Conservation (phyloP, 2,797 vertebrate species). For the Ptychadena robeensis region DNA sequence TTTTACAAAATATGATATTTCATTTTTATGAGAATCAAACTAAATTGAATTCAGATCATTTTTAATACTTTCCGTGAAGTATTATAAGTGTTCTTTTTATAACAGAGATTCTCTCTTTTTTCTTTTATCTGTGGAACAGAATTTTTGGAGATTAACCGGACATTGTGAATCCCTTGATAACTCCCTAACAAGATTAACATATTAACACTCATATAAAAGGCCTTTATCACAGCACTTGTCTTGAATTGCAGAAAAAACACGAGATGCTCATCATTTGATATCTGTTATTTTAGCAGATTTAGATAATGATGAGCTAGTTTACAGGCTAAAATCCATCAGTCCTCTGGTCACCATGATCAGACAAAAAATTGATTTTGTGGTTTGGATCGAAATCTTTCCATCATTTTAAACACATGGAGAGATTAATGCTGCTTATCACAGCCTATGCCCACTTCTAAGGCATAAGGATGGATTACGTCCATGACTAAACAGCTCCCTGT, state of each 20-base stretch:
- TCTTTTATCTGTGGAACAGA: slow-evolving; percentile 8
- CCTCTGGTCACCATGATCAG: not conserved
- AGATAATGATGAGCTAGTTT: not conserved
- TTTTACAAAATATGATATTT: slow-evolving; percentile 45
- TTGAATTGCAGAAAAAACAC: not conserved
- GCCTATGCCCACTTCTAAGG: not conserved
- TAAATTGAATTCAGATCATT: slow-evolving; percentile 41
- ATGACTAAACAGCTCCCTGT: not conserved
- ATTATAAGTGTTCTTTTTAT: slow-evolving; percentile 16
- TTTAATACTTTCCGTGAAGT: slow-evolving; percentile 34
- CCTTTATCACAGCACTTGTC: not conserved
- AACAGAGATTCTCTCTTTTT: not conserved
- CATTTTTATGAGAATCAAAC: slow-evolving; percentile 49
- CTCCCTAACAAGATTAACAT: not conserved
- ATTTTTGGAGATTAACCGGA: not conserved
- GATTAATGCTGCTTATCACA: no score
- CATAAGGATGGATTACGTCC: not conserved
- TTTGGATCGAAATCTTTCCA: not conserved
- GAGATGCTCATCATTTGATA: not conserved
- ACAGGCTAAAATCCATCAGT: not conserved
- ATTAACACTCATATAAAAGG: not conserved
- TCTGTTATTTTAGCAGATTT: not conserved
- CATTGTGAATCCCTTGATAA: not conserved
- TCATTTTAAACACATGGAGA: no score
- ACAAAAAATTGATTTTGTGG: no score